Percentiles rank a stretch among this genome's conserved stretches.
Conservation (phyloP, 2,113 vertebrate species). For the Arothron firmamentum region DNA sequence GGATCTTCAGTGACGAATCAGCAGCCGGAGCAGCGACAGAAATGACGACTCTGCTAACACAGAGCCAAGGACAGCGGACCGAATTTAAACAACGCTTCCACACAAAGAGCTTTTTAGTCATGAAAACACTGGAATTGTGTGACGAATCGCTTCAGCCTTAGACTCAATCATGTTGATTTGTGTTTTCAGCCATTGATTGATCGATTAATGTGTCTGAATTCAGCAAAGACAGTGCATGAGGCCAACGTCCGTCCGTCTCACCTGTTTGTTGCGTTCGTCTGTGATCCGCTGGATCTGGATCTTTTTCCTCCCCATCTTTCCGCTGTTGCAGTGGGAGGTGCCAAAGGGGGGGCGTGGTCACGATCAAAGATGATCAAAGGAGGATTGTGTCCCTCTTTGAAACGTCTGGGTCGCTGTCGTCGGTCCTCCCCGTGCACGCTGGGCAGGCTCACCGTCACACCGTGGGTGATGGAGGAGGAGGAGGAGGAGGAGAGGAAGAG, state of each 20-base stretch:
- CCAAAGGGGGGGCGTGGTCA: slow-evolving; percentile 12
- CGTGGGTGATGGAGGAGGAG: slow-evolving; percentile 15
- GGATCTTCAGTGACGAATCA: no score
- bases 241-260: slow-evolving; percentile 41
- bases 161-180: no score
- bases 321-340: slow-evolving; percentile 54
- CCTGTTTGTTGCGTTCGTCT: slow-evolving; percentile 95
- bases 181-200: no score
- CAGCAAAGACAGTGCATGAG: no score
- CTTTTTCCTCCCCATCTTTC: slow-evolving; percentile 98
- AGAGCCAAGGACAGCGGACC: no score
- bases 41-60: no score
- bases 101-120: no score
- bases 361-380: slow-evolving; percentile 33
- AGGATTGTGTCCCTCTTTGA: slow-evolving; percentile 16
- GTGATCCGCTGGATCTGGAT: slow-evolving; percentile 99
- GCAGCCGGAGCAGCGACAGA: no score
- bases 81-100: no score
- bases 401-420: background rate
- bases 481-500: slow-evolving; percentile 39
- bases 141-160: no score
- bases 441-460: slow-evolving; percentile 35
- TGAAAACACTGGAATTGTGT: no score
- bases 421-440: slow-evolving; percentile 11
- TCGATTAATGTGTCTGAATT: no score